Conservation (phyloP, 1,140 invertebrate genomes). For the Spodoptera frugiperda region DNA sequence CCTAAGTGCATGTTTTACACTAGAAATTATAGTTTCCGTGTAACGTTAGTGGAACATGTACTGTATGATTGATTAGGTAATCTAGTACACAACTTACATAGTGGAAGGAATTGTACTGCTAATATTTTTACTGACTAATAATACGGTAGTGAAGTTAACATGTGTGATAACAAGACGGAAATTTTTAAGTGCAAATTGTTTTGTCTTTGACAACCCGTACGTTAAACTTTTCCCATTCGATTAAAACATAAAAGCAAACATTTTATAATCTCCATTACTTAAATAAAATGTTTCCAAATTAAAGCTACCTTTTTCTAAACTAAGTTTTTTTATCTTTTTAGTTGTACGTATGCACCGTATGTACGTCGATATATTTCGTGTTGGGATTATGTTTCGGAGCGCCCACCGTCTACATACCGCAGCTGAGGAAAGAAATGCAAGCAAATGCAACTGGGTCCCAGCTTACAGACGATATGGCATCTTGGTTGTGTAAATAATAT, state of each 20-base stretch:
- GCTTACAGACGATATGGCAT: slow-evolving; percentile 51
- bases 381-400: slow-evolving; percentile 53
- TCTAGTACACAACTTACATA: background rate
- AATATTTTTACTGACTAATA: too few species aligned
- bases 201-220: too few species aligned
- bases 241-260: too few species aligned
- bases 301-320: too few species aligned
- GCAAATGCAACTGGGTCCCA: slow-evolving; percentile 48
- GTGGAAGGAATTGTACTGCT: background rate
- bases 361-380: slow-evolving; percentile 49
- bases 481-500: slow-evolving; percentile 45
- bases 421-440: slow-evolving; percentile 46
- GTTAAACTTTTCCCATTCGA: too few species aligned
- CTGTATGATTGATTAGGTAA: slow-evolving; percentile 11
- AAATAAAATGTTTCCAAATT: too few species aligned
- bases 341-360: slow-evolving; percentile 51
- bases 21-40: background rate
- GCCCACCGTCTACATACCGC: slow-evolving; percentile 54
- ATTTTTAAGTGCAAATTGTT: too few species aligned
- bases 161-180: too few species aligned
- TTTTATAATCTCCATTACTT: too few species aligned
- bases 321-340: slow-evolving; percentile 41
- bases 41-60: background rate
- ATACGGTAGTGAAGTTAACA: too few species aligned
- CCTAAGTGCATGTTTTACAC: background rate